These are phyloP conservation scores for Galaxias olidus DNA, from an alignment of 2,797 vertebrate genomes.

Conservation along the genomic window DNA sequence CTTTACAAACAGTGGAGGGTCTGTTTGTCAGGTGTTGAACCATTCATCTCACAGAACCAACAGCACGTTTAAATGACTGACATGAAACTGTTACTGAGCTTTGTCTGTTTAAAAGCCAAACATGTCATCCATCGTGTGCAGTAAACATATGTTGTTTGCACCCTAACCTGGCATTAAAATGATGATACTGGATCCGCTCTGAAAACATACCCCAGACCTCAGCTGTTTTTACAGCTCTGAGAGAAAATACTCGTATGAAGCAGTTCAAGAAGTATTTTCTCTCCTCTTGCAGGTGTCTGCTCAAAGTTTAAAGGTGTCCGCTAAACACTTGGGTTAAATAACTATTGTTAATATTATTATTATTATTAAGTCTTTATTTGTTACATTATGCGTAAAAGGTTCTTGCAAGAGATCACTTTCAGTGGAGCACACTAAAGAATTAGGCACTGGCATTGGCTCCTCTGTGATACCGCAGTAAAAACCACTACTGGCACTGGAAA, in stretches of 20 bases:
- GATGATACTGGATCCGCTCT: slow-evolving; percentile 23
- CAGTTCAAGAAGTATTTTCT: slow-evolving; percentile 24
- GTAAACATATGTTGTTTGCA: slow-evolving; percentile 23
- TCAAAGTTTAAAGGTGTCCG: slow-evolving; percentile 38
- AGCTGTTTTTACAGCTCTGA: slow-evolving; percentile 25
- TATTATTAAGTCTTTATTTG: too few species aligned
- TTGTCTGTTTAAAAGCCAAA: background rate
- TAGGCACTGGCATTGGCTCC: too few species aligned
- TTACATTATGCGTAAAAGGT: too few species aligned
- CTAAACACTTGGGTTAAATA: slow-evolving; percentile 43
- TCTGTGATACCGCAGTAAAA: background rate
- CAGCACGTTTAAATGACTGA: background rate
- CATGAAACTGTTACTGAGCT: background rate
- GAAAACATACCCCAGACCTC: slow-evolving; percentile 14
- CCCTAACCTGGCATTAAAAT: slow-evolving; percentile 18
- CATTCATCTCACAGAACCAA: too few species aligned
- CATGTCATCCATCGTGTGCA: background rate
- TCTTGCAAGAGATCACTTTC: too few species aligned
- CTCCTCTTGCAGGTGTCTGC: slow-evolving; percentile 38
- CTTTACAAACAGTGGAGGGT: slow-evolving; percentile 59
- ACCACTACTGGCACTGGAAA: background rate
- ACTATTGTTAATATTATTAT: too few species aligned
- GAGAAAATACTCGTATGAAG: slow-evolving; percentile 18
- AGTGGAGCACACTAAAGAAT: too few species aligned
- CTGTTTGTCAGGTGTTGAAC: slow-evolving; percentile 25